Evolutionary conservation across 2,797 vertebrate genomes (phyloP).

Genomic region (Craterocephalus amniculus): DNA sequence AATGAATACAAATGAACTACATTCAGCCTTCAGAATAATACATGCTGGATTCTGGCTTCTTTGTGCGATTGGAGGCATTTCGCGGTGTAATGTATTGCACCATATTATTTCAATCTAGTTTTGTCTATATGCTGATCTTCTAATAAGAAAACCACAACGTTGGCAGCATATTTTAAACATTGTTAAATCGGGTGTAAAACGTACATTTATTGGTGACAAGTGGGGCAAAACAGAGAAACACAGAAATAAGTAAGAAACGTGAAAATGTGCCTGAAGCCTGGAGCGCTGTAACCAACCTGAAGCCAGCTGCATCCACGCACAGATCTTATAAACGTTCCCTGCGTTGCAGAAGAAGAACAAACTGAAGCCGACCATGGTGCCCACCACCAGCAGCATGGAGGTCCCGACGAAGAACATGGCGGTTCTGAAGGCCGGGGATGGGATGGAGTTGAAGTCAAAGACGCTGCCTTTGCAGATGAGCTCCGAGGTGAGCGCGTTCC

Average conservation of each 20-base stretch:
- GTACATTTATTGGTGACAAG: background rate
- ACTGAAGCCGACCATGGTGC: slow-evolving; percentile 91
- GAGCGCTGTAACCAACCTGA: slow-evolving; percentile 83
- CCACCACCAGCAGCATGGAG: slow-evolving; percentile 93
- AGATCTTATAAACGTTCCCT: slow-evolving; percentile 94
- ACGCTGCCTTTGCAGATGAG: slow-evolving; percentile 93
- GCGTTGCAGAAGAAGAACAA: slow-evolving; percentile 96
- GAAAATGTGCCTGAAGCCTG: background rate
- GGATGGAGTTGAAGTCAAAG: slow-evolving; percentile 92
- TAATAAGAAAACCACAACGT: background rate
- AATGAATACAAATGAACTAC: background rate
- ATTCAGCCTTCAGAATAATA: background rate
- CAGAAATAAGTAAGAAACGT: background rate
- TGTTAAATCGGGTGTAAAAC: background rate
- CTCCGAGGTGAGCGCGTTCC: slow-evolving; percentile 94
- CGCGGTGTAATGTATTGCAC: background rate
- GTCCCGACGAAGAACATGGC: slow-evolving; percentile 96
- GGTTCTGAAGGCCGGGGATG: slow-evolving; percentile 94
- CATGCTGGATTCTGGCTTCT: background rate
- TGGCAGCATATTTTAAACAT: background rate
- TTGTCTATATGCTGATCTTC: background rate
- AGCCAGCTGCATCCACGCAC: slow-evolving; percentile 96
- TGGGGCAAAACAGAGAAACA: background rate
- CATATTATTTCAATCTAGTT: background rate
- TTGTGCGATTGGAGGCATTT: background rate